phyloP scores from a whole-genome alignment of 2,888 invertebrate species.

The Antitype chi region DNA sequence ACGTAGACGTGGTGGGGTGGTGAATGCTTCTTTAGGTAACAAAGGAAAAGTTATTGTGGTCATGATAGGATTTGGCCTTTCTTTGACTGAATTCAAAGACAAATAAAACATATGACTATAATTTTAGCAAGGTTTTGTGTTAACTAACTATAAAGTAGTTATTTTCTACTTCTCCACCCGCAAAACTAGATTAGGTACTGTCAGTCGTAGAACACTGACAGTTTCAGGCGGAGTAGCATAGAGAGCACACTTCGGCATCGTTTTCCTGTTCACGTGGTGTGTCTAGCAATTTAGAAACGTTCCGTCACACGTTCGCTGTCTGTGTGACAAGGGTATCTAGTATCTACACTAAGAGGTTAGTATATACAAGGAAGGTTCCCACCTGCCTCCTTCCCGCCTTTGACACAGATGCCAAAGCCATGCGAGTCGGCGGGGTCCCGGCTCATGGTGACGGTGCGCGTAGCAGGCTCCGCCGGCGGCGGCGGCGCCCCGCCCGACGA shows the following conservation, averaged over 20 bases:
- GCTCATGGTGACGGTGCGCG: conserved; percentile 96
- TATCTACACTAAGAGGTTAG: conserved; percentile 36
- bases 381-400: conserved; percentile 97
- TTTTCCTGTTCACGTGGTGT: conserved; percentile 8
- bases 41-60: not conserved
- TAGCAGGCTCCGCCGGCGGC: conserved; percentile 94
- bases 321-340: conserved; percentile 49
- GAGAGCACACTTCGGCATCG: not conserved
- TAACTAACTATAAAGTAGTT: not conserved
- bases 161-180: not conserved
- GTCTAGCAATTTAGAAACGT: conserved; percentile 19
- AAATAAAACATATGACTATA: not conserved
- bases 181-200: not conserved
- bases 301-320: conserved; percentile 45
- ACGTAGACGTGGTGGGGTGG: not conserved
- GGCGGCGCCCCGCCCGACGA: conserved; percentile 91
- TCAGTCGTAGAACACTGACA: not conserved
- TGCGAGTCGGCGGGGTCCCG: conserved; percentile 95
- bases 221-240: not conserved
- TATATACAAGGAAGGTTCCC: conserved; percentile 65
- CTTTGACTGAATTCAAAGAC: not conserved
- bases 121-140: not conserved
- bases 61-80: not conserved
- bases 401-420: conserved; percentile 97
- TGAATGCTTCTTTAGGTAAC: not conserved